Evolutionary conservation across 2,888 invertebrate species (phyloP).

Genomic region (Vesta saturnalis): DNA sequence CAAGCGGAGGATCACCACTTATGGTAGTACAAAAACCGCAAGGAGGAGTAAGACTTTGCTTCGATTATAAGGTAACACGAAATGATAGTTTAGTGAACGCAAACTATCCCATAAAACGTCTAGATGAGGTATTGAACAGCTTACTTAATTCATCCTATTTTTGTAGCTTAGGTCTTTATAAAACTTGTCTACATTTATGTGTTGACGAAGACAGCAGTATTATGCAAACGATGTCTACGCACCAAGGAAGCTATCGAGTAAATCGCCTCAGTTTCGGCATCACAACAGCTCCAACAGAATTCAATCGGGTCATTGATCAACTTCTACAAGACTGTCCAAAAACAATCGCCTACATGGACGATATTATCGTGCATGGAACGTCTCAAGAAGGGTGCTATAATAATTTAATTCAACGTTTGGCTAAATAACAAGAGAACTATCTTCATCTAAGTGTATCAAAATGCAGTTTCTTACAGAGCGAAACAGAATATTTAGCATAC

Average conservation of each 20-base stretch:
- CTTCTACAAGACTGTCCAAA: too few relatives aligned
- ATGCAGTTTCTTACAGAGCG: not conserved
- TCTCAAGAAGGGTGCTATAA: not conserved
- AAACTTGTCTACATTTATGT: conserved; percentile 46
- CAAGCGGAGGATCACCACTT: conserved; percentile 26
- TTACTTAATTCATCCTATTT: conserved; percentile 43
- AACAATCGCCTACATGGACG: too few relatives aligned
- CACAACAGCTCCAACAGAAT: too few relatives aligned
- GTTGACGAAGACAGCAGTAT: conserved; percentile 38
- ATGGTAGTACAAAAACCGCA: conserved; percentile 39
- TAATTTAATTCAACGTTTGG: not conserved
- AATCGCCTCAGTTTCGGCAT: too few relatives aligned
- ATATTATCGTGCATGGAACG: too few relatives aligned
- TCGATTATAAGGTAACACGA: conserved; percentile 44
- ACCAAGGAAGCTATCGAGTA: conserved; percentile 39
- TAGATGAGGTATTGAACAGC: conserved; percentile 44
- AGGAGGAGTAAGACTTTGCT: conserved; percentile 39
- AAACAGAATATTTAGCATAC: not conserved
- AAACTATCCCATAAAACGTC: conserved; percentile 38
- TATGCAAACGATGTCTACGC: conserved; percentile 47
- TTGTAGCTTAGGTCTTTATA: conserved; percentile 47
- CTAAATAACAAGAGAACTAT: not conserved
- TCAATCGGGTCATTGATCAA: too few relatives aligned
- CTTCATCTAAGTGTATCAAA: not conserved
- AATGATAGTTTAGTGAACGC: conserved; percentile 41